These are phyloP conservation scores for Andrena marginata DNA, from an alignment of 2,888 invertebrate genomes.

Conservation along the genomic window DNA sequence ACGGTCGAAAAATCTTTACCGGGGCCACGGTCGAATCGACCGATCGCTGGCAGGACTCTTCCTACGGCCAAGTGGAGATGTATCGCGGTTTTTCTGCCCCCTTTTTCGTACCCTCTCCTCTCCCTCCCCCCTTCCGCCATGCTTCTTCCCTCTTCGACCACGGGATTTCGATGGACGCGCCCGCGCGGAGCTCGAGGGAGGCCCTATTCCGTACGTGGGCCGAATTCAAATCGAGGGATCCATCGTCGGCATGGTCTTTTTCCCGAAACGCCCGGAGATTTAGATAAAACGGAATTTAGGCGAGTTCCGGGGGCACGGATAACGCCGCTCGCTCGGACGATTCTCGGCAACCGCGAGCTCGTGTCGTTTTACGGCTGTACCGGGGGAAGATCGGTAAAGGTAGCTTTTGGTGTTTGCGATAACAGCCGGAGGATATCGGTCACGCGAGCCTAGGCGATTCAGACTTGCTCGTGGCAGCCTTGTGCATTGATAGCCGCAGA, in stretches of 20 bases:
- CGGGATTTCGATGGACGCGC: neutral
- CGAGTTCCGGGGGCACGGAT: neutral
- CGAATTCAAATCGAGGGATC: constrained; percentile 38
- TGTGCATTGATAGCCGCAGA: no score
- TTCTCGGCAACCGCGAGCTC: neutral
- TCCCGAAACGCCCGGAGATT: constrained; percentile 13
- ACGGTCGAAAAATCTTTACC: constrained; percentile 25
- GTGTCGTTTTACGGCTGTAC: neutral
- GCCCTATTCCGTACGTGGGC: constrained; percentile 26
- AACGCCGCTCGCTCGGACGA: neutral
- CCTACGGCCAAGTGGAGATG: neutral
- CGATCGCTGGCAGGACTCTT: neutral
- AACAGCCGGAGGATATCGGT: no score
- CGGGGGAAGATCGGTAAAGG: neutral
- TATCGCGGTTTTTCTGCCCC: constrained; percentile 7
- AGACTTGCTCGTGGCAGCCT: no score
- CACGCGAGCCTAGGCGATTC: no score
- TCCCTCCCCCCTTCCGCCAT: neutral
- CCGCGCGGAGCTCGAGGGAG: neutral
- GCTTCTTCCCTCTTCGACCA: neutral
- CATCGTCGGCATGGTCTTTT: neutral
- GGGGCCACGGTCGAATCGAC: neutral
- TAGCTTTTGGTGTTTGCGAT: neutral
- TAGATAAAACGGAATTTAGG: constrained; percentile 30
- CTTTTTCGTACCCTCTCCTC: neutral